Conservation (phyloP, 2,797 vertebrate genomes). For the Argentina silus region DNA sequence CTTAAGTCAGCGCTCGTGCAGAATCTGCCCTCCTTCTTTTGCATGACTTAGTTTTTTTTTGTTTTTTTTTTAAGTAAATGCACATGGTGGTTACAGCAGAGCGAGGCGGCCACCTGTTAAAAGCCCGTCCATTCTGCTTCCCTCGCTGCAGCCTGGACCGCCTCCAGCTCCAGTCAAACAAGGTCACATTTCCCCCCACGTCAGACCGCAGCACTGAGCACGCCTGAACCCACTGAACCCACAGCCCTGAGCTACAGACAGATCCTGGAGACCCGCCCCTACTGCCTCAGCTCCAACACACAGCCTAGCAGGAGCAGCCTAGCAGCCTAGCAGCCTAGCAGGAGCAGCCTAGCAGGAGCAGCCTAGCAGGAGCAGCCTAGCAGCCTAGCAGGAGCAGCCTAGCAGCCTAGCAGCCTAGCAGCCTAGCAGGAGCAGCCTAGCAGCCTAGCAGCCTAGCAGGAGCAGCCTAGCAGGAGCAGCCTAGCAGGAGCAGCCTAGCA, state of each 20-base stretch:
- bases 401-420: too few species aligned
- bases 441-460: not conserved
- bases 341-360: not conserved
- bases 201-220: slow-evolving; percentile 4
- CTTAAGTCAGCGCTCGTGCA: not conserved
- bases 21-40: not conserved
- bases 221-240: slow-evolving; percentile 15
- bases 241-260: slow-evolving; percentile 1
- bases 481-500: not conserved
- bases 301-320: not conserved
- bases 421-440: not conserved
- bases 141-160: not conserved
- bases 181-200: slow-evolving; percentile 17
- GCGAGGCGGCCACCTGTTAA: slow-evolving; percentile 5
- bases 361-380: not conserved
- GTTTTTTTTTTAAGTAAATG: not conserved
- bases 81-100: not conserved
- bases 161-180: slow-evolving; percentile 19
- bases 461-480: slow-evolving; percentile 3
- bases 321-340: too few species aligned
- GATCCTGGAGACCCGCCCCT: slow-evolving; percentile 1
- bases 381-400: not conserved
- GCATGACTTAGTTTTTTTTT: not conserved
- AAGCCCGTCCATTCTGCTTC: not conserved
- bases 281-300: not conserved